Base-by-base conservation (phyloP, 2,797 vertebrate genomes). In the Pipistrellus pipistrellus region DNA sequence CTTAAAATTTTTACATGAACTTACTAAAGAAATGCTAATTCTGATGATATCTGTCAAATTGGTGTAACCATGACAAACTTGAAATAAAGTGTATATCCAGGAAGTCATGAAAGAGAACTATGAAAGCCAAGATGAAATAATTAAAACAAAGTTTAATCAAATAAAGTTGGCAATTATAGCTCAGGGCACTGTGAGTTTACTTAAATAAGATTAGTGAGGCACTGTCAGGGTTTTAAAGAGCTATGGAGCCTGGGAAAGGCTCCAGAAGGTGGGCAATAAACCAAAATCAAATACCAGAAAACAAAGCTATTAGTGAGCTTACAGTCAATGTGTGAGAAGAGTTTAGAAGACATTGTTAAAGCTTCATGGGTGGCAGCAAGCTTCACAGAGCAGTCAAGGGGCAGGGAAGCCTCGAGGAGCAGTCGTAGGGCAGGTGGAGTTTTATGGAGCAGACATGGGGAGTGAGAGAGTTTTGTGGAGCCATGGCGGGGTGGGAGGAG, bases 131-230 rank as follows among this genome's bases (percentile, higher is more conserved):
- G 32, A 75, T 66, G 55, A 88, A 93, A 72, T 66, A 91, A 84
- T 93, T 68, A 66, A 95, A 95, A 81, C 27, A 77, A 77, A 93
- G 11, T 9, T 82, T 75, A 88, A 90, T 87, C 30, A 95, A 85
- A 53, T 90, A 75, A 85, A 84, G 30, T 71, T 62, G 85, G 64
- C 21, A 83, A 23, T 82, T 66, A 57, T 8, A 78, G 57, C 25
- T 66, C 64, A 85, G 44, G 21, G 32, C 38, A 59, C 68, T 53
- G 30, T 72, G n/a, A 82, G 5, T 57, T 32, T 38, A 48, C 85
- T 82, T 88, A 81, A 82, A 77, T 75, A 89, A 83, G 66, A 51
- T 81, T 89, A 57, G 17, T n/a, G 32, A 91, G 41, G n/a, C 25
- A 9, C 18, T 32, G 23, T 38, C 32, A 46, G 35, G 14, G 12